A percentile compares a stretch with the other conserved stretches of the same genome.
phyloP scores from a whole-genome alignment of 2,888 invertebrate genomes.

The Drosophila sordidula region DNA sequence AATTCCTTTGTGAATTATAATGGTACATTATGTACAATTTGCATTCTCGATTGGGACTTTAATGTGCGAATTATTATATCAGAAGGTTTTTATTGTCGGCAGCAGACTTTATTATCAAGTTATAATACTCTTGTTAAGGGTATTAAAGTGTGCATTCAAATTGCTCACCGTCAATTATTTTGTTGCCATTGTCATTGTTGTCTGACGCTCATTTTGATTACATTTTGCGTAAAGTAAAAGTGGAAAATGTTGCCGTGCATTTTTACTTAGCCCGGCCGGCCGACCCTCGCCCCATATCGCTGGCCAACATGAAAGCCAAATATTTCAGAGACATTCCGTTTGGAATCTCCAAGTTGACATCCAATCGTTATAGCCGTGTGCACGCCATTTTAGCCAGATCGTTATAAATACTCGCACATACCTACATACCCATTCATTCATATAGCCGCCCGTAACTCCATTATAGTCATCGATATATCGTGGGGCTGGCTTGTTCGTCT shows the following conservation, averaged over 20 bases:
- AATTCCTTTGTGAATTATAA: too few relatives aligned
- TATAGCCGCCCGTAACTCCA: conserved; percentile 33
- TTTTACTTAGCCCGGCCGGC: conserved; percentile 18
- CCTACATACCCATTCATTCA: conserved; percentile 11
- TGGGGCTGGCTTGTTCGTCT: conserved; percentile 47
- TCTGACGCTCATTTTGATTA: conserved; percentile 51
- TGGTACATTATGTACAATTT: too few relatives aligned
- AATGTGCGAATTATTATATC: neutral
- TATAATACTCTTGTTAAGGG: conserved; percentile 20
- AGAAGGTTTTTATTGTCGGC: neutral
- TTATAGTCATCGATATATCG: conserved; percentile 56
- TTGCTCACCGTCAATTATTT: conserved; percentile 45
- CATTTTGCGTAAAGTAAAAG: conserved; percentile 65
- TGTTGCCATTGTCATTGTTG: conserved; percentile 31
- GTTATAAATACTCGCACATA: conserved; percentile 47
- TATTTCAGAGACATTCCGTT: conserved; percentile 21
- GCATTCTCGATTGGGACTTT: too few relatives aligned
- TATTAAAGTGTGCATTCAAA: conserved; percentile 40
- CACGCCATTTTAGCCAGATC: conserved; percentile 56
- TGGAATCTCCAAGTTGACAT: conserved; percentile 13
- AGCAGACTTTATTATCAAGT: neutral
- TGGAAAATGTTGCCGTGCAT: conserved; percentile 46
- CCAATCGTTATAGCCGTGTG: conserved; percentile 43
- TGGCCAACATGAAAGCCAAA: conserved; percentile 42
- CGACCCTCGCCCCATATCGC: conserved; percentile 26